These are phyloP conservation scores for Seriola quinqueradiata DNA, from an alignment of 2,113 vertebrate species.

Conservation along the genomic window DNA sequence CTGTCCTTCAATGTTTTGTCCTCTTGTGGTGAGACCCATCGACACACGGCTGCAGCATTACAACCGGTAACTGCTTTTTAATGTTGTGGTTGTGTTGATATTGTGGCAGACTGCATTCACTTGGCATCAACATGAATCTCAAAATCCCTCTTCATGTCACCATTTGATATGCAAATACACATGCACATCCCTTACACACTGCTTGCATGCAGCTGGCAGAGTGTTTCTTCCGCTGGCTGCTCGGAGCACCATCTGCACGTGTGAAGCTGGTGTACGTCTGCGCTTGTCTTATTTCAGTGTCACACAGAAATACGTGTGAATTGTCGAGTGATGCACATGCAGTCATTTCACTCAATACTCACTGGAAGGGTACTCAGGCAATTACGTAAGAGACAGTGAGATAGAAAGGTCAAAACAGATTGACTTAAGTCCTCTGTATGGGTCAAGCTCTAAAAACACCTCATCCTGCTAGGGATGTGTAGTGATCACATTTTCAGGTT, in stretches of 20 bases:
- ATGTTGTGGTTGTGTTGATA: neutral
- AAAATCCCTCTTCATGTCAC: neutral
- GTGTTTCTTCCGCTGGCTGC: neutral
- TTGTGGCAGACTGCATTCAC: neutral
- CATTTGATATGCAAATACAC: constrained; percentile 2
- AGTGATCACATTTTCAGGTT: too few species aligned
- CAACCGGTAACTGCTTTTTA: too few species aligned
- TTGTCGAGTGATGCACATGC: neutral
- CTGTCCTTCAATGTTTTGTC: neutral
- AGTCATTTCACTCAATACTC: too few species aligned
- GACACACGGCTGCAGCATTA: neutral
- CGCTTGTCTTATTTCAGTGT: neutral
- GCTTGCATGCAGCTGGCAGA: neutral
- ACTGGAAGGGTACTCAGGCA: too few species aligned
- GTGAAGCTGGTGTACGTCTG: neutral
- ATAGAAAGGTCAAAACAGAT: too few species aligned
- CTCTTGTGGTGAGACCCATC: neutral
- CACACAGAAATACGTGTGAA: neutral
- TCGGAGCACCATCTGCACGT: neutral
- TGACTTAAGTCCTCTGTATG: too few species aligned
- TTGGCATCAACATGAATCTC: neutral
- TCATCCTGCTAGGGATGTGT: too few species aligned
- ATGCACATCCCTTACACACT: neutral
- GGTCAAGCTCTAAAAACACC: too few species aligned
- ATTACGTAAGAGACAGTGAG: too few species aligned